Evolutionary conservation across 2,888 invertebrate genomes (phyloP).

Genomic region (Aethes cnicana): DNA sequence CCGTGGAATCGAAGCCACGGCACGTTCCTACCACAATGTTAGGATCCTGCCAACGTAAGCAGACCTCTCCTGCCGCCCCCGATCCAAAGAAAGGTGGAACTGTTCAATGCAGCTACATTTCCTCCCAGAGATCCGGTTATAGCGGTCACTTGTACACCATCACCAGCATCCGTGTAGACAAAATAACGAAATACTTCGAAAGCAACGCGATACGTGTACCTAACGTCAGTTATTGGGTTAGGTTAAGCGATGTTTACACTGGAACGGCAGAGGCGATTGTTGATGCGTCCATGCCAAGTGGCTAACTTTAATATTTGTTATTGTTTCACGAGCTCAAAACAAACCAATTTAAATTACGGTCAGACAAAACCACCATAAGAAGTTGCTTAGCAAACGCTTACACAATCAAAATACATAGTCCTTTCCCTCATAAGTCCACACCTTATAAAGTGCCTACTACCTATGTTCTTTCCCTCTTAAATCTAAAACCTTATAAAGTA

Average conservation of each 20-base stretch:
- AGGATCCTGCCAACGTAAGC: constrained; percentile 53
- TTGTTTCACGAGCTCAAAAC: constrained; percentile 14
- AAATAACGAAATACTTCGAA: constrained; percentile 80
- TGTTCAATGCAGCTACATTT: constrained; percentile 36
- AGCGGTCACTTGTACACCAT: constrained; percentile 63
- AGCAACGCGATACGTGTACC: constrained; percentile 74
- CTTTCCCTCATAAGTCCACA: too few species aligned
- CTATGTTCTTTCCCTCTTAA: too few species aligned
- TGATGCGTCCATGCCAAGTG: constrained; percentile 74
- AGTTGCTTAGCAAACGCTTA: too few species aligned
- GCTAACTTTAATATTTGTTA: constrained; percentile 33
- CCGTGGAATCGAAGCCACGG: constrained; percentile 75
- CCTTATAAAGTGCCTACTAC: too few species aligned
- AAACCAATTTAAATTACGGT: constrained; percentile 1
- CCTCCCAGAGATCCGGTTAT: constrained; percentile 42
- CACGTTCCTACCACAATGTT: constrained; percentile 80
- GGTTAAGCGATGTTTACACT: constrained; percentile 77
- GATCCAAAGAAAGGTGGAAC: constrained; percentile 40
- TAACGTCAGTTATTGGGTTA: constrained; percentile 71
- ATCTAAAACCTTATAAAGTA: too few species aligned
- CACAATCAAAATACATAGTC: too few species aligned
- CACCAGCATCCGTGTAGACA: constrained; percentile 80
- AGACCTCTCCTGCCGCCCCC: constrained; percentile 50
- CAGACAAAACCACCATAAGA: constrained; percentile 22
- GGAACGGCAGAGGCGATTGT: constrained; percentile 68